Percentiles rank a stretch among this genome's conserved stretches.
Evolutionary conservation across 2,113 vertebrate species (phyloP).

Genomic region (Caranx melampygus): DNA sequence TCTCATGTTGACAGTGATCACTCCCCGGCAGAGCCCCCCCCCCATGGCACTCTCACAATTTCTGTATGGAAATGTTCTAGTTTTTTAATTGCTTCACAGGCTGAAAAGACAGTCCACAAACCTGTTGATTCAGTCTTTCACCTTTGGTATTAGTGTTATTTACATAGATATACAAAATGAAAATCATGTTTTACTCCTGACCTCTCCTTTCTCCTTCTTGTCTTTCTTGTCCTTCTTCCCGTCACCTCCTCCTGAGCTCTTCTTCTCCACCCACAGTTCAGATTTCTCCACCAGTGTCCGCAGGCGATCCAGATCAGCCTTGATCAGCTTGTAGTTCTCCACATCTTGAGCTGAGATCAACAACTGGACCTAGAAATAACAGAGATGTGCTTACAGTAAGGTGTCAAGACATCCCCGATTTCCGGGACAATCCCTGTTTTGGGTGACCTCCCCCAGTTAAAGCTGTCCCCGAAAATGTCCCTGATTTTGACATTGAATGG

Average conservation of each 20-base stretch:
- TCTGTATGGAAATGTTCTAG: too few relatives aligned
- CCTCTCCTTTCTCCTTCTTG: constrained; percentile 74
- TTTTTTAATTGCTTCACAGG: too few relatives aligned
- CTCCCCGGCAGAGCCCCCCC: too few relatives aligned
- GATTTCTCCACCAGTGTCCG: constrained; percentile 98
- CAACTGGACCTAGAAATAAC: constrained; percentile 89
- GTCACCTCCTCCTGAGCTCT: constrained; percentile 85
- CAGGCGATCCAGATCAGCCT: constrained; percentile 93
- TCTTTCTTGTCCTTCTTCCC: constrained; percentile 79
- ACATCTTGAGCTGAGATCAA: constrained; percentile 96
- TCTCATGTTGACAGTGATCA: too few relatives aligned
- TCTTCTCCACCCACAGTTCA: constrained; percentile 98
- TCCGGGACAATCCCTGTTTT: too few relatives aligned
- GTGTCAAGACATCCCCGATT: too few relatives aligned
- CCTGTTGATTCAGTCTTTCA: not conserved
- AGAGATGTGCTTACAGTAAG: not conserved
- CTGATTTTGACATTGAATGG: too few relatives aligned
- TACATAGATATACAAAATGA: not conserved
- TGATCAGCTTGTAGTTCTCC: constrained; percentile 98
- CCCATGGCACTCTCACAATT: too few relatives aligned
- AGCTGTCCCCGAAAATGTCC: too few relatives aligned
- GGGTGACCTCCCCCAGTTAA: too few relatives aligned
- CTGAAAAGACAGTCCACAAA: too few relatives aligned
- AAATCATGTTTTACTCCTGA: constrained; percentile 14
- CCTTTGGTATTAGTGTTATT: not conserved